A percentile compares a stretch with the other conserved stretches of the same genome.
Conservation (phyloP, 2,888 invertebrate species). For the Petrolisthes manimaculis region DNA sequence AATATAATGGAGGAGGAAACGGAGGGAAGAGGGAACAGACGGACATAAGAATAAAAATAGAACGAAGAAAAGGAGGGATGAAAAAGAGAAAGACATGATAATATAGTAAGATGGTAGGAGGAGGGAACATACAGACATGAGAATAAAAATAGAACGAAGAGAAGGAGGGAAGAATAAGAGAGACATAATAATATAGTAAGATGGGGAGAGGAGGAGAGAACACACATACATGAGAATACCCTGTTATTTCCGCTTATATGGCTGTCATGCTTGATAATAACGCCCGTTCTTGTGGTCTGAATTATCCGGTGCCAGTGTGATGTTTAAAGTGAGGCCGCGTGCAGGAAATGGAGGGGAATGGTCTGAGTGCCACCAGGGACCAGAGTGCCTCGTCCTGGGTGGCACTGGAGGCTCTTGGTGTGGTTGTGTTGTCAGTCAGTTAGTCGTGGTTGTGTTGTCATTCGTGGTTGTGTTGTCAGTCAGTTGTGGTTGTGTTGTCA, state of each 20-base stretch:
- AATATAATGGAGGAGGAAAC: neutral
- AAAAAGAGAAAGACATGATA: neutral
- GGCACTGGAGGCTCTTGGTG: too few relatives aligned
- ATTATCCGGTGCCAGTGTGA: neutral
- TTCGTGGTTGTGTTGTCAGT: too few relatives aligned
- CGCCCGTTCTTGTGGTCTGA: neutral
- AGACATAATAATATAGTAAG: neutral
- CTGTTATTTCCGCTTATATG: neutral
- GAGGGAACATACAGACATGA: neutral
- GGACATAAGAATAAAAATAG: neutral
- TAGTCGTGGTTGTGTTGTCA: too few relatives aligned
- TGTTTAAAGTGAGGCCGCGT: neutral
- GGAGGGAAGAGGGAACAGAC: neutral
- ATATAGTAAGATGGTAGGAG: neutral
- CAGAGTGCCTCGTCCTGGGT: too few relatives aligned
- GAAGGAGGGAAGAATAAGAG: conserved; percentile 1
- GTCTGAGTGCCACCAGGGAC: too few relatives aligned
- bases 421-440: too few relatives aligned
- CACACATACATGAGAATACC: neutral
- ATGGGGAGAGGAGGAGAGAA: neutral
- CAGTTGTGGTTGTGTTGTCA: too few relatives aligned
- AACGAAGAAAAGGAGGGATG: neutral
- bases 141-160: neutral
- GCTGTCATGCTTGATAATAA: neutral
- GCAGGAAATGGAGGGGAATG: neutral